Percentiles rank a stretch among this genome's conserved stretches.
phyloP scores from a whole-genome alignment of 2,888 invertebrate genomes.

The Spicauda simplicius region DNA sequence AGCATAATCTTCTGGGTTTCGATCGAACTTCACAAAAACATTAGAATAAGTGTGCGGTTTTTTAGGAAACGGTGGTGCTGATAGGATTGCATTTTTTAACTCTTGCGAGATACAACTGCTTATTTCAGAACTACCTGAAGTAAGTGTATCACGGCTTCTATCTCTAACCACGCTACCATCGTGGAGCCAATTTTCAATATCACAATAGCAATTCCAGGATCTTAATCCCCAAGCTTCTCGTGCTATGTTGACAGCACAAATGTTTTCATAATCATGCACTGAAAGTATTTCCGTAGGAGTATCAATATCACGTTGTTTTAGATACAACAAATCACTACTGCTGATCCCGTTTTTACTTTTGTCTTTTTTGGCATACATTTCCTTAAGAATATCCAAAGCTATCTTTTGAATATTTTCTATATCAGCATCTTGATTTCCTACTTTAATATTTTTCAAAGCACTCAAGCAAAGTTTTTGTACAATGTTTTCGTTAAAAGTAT shows the following conservation, averaged over 20 bases:
- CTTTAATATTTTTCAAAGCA: conserved; percentile 82
- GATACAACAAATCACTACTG: conserved; percentile 57
- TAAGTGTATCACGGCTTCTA: conserved; percentile 82
- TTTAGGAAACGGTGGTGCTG: conserved; percentile 76
- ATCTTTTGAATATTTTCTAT: conserved; percentile 83
- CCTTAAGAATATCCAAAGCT: conserved; percentile 80
- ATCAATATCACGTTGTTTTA: conserved; percentile 77
- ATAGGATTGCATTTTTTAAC: conserved; percentile 71
- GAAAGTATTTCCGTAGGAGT: conserved; percentile 85
- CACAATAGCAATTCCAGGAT: conserved; percentile 87
- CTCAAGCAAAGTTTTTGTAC: conserved; percentile 82
- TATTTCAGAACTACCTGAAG: conserved; percentile 85
- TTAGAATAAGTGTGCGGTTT: conserved; percentile 77
- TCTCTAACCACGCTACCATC: conserved; percentile 86
- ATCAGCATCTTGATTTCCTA: conserved; percentile 82
- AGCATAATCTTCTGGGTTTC: conserved; percentile 79
- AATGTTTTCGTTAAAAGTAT: conserved; percentile 82
- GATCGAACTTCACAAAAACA: conserved; percentile 76
- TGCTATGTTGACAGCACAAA: conserved; percentile 87
- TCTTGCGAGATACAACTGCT: conserved; percentile 79
- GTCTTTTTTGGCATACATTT: conserved; percentile 81
- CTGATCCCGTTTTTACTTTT: conserved; percentile 67
- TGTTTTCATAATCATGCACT: conserved; percentile 88
- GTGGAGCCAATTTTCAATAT: conserved; percentile 87
- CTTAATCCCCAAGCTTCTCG: conserved; percentile 87